Conservation (phyloP, 1,140 invertebrate genomes). For the Drosophila ohnishii region DNA sequence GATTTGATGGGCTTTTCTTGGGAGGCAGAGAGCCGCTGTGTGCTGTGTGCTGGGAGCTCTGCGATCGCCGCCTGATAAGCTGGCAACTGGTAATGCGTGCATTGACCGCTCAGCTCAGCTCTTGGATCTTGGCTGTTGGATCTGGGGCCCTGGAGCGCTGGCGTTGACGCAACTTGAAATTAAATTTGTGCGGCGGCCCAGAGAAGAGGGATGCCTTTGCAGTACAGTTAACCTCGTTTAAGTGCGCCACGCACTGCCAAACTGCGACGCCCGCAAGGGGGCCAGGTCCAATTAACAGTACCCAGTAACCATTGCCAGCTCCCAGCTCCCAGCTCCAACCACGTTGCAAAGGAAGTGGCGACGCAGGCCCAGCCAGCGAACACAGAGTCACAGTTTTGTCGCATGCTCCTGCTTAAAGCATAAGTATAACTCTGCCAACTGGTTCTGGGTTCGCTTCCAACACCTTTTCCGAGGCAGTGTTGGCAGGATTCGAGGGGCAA, state of each 20-base stretch:
- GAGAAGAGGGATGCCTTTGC: slow-evolving; percentile 51
- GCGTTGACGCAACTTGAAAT: slow-evolving; percentile 73
- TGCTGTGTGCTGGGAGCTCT: slow-evolving; percentile 23
- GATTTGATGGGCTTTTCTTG: slow-evolving; percentile 67
- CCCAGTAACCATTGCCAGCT: slow-evolving; percentile 50
- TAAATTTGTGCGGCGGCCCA: slow-evolving; percentile 64
- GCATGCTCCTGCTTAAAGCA: slow-evolving; percentile 76
- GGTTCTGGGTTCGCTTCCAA: slow-evolving; percentile 60
- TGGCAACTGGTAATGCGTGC: slow-evolving; percentile 73
- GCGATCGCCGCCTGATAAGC: slow-evolving; percentile 44
- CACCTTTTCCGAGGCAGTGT: slow-evolving; percentile 33
- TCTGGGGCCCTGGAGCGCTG: slow-evolving; percentile 42
- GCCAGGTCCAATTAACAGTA: slow-evolving; percentile 75
- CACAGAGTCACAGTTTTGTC: slow-evolving; percentile 65
- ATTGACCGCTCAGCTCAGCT: slow-evolving; percentile 68
- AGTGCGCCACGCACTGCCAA: slow-evolving; percentile 69
- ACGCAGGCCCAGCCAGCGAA: slow-evolving; percentile 21
- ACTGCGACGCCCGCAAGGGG: slow-evolving; percentile 25
- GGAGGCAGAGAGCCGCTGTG: slow-evolving; percentile 9
- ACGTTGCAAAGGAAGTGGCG: slow-evolving; percentile 65
- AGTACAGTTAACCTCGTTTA: slow-evolving; percentile 79
- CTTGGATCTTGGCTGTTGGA: slow-evolving; percentile 29
- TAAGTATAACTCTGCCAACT: slow-evolving; percentile 62
- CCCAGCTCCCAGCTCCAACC: slow-evolving; percentile 42
- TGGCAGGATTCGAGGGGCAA: background rate